Evolutionary conservation across 2,113 vertebrate species (phyloP).

Genomic region (Chaetorhynchus papuensis): DNA sequence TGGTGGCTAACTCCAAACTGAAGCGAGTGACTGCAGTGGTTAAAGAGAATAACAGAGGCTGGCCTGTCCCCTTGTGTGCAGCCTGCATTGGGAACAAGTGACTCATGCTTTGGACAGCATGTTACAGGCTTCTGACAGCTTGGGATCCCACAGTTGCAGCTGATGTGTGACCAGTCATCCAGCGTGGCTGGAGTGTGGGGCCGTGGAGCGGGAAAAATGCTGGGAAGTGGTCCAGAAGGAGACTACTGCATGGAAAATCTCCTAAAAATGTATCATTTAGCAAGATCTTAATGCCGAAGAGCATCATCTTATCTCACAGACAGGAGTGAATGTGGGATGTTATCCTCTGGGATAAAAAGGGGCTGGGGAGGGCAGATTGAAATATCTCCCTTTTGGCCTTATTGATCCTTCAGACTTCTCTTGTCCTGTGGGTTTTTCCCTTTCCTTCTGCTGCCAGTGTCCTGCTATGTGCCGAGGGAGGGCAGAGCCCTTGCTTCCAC

Average conservation of each 20-base stretch:
- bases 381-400: background rate
- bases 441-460: background rate
- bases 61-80: background rate
- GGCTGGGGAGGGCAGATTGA: background rate
- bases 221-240: background rate
- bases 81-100: background rate
- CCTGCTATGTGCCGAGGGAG: background rate
- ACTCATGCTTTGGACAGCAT: background rate
- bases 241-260: background rate
- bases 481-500: background rate
- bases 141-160: background rate
- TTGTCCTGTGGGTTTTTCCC: background rate
- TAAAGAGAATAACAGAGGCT: background rate
- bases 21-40: background rate
- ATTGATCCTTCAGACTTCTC: background rate
- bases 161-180: background rate
- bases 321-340: background rate
- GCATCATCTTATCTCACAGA: background rate
- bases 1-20: background rate
- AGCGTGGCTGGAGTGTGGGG: background rate
- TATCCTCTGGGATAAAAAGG: background rate
- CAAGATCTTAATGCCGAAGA: background rate
- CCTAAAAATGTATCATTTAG: background rate
- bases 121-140: background rate
- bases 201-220: background rate